Conservation (phyloP, 2,797 vertebrate species). For the Novumbra hubbsi region DNA sequence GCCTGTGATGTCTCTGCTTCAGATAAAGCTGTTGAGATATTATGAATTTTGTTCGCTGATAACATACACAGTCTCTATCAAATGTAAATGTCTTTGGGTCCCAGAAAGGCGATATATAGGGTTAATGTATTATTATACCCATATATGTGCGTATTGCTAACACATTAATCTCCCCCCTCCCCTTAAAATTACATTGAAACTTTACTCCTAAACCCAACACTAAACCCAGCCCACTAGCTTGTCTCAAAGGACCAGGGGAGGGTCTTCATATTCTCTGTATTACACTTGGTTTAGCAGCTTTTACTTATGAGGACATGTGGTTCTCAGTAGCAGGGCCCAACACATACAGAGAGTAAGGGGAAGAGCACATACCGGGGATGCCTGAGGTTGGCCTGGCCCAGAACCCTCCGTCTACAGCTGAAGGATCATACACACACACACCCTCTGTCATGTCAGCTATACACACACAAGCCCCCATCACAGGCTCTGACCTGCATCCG, state of each 20-base stretch:
- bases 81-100: too few relatives aligned
- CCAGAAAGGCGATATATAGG: too few relatives aligned
- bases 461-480: background rate
- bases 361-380: slow-evolving; percentile 58
- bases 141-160: background rate
- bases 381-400: slow-evolving; percentile 63
- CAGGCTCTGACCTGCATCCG: background rate
- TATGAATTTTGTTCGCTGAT: background rate
- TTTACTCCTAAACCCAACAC: too few relatives aligned
- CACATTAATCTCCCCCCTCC: background rate
- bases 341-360: background rate
- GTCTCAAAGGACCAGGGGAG: too few relatives aligned
- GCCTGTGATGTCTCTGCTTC: background rate
- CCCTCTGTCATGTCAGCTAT: background rate
- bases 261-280: background rate
- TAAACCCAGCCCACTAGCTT: too few relatives aligned
- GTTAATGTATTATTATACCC: too few relatives aligned
- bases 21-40: background rate
- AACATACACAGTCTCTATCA: too few relatives aligned
- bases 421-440: background rate
- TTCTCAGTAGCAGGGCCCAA: background rate
- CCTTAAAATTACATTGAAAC: too few relatives aligned
- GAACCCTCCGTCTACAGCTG: slow-evolving; percentile 29
- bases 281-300: too few relatives aligned
- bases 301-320: background rate